phyloP scores from a whole-genome alignment of 1,140 invertebrate species.

The Macrostomum lignano region DNA sequence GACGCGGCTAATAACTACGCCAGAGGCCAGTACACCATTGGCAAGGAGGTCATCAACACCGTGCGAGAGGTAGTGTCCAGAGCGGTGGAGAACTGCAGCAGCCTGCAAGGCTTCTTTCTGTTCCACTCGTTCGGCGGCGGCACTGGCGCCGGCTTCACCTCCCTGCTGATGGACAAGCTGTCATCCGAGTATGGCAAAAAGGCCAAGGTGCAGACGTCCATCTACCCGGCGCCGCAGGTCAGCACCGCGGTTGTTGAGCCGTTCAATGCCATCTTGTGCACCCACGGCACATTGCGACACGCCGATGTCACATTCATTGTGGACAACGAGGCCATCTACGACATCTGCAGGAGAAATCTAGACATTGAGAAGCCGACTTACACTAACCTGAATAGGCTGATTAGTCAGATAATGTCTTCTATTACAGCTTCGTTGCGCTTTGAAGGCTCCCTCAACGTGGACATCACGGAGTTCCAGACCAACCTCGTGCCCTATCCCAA shows the following conservation, averaged over 20 bases:
- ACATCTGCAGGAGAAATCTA: constrained; percentile 13
- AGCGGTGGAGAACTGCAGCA: constrained; percentile 1
- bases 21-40: constrained; percentile 11
- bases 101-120: neutral
- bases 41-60: constrained; percentile 7
- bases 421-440: constrained; percentile 50
- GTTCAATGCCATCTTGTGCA: constrained; percentile 19
- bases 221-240: constrained; percentile 13
- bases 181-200: neutral
- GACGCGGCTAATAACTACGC: constrained; percentile 33
- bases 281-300: neutral
- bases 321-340: constrained; percentile 5
- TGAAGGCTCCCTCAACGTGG: constrained; percentile 32
- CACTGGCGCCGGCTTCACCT: constrained; percentile 31
- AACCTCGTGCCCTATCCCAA: constrained; percentile 32
- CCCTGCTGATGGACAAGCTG: neutral
- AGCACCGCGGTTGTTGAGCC: constrained; percentile 19
- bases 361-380: constrained; percentile 9
- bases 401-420: constrained; percentile 35
- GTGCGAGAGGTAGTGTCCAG: neutral
- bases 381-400: constrained; percentile 5
- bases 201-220: neutral
- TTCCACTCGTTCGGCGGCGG: constrained; percentile 45
- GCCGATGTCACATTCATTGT: constrained; percentile 11
- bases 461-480: constrained; percentile 39